Conservation (phyloP, 2,113 vertebrate genomes). For the Thamnophis sirtalis region DNA sequence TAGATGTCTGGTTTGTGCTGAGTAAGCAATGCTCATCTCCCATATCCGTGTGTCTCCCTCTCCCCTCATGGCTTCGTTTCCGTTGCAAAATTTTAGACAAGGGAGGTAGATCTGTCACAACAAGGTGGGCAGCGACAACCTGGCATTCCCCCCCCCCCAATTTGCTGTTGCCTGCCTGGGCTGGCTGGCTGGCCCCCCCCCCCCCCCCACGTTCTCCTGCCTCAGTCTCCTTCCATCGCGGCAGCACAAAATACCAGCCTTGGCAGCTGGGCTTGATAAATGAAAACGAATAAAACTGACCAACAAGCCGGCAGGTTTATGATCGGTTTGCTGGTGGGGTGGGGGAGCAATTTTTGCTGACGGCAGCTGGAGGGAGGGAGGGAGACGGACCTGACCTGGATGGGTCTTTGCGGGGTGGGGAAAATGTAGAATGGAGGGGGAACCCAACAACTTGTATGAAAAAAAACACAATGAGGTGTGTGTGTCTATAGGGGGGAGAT, state of each 20-base stretch:
- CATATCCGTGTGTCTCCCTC: neutral
- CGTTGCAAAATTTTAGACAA: neutral
- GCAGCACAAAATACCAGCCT: neutral
- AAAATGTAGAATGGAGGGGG: neutral
- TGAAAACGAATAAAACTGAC: slow-evolving; percentile 52
- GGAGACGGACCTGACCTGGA: neutral
- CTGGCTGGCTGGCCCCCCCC: no score
- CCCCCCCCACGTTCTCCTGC: neutral
- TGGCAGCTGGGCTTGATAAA: slow-evolving; percentile 23
- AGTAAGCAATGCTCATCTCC: neutral
- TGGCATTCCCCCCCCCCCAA: neutral
- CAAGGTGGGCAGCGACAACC: neutral
- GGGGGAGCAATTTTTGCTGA: slow-evolving; percentile 49
- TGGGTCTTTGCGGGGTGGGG: neutral
- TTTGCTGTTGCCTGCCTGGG: no score
- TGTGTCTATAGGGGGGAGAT: neutral
- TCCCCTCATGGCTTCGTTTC: neutral
- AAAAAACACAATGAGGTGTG: neutral
- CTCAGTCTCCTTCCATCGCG: neutral
- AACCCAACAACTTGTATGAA: neutral
- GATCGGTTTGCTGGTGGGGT: slow-evolving; percentile 35
- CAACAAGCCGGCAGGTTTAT: slow-evolving; percentile 38
- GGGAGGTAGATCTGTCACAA: neutral
- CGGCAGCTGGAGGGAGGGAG: neutral
- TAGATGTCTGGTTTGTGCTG: neutral